A percentile compares a stretch with the other conserved stretches of the same genome.
These are phyloP conservation scores for Drosophila kurseongensis DNA, from an alignment of 1,140 invertebrate genomes.

Conservation along the genomic window DNA sequence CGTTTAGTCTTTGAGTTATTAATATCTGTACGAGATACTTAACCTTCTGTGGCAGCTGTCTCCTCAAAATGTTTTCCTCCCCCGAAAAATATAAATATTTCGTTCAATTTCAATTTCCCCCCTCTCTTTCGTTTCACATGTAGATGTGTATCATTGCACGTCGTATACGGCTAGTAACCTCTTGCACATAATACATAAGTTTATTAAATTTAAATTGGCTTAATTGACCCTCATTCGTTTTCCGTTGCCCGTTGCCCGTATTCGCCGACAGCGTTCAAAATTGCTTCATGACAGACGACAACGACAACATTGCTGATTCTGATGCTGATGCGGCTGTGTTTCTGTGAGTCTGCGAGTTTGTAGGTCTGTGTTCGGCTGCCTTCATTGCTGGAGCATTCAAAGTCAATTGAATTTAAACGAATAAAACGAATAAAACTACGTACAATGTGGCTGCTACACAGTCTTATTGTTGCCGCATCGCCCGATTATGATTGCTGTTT, in stretches of 20 bases:
- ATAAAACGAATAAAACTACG: constrained; percentile 81
- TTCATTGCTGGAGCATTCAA: constrained; percentile 81
- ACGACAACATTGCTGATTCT: constrained; percentile 31
- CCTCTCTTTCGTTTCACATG: constrained; percentile 1
- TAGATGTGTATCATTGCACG: constrained; percentile 68
- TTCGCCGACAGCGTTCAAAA: constrained; percentile 50
- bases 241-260: constrained; percentile 65
- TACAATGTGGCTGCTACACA: constrained; percentile 60
- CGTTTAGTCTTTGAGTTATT: constrained; percentile 64
- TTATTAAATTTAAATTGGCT: constrained; percentile 85
- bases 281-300: constrained; percentile 61
- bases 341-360: constrained; percentile 10
- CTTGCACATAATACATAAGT: constrained; percentile 83
- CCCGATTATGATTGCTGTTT: constrained; percentile 56
- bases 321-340: constrained; percentile 28
- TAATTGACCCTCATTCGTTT: constrained; percentile 84
- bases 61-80: constrained; percentile 45
- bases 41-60: constrained; percentile 55
- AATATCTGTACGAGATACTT: constrained; percentile 60
- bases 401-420: constrained; percentile 83
- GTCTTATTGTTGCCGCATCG: constrained; percentile 53
- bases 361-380: constrained; percentile 51
- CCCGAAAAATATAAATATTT: constrained; percentile 51
- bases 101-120: neutral
- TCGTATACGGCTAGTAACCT: constrained; percentile 77